phyloP scores from a whole-genome alignment of 2,888 invertebrate species.

The Nomada flava region DNA sequence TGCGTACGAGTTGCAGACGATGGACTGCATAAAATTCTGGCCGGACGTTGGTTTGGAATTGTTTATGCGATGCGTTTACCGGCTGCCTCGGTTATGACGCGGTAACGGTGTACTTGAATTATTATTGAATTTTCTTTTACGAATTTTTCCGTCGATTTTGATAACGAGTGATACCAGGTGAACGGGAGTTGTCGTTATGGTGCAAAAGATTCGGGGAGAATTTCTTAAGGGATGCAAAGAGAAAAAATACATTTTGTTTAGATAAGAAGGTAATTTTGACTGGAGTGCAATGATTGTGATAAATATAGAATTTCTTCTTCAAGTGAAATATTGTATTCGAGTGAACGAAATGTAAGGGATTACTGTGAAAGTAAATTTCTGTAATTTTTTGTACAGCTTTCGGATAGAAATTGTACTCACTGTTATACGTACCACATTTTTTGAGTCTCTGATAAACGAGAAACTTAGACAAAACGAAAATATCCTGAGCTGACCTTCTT shows the following conservation, averaged over 20 bases:
- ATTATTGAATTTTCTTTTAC: background rate
- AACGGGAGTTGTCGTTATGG: background rate
- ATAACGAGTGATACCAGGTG: background rate
- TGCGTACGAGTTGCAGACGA: background rate
- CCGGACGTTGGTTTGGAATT: constrained; percentile 9
- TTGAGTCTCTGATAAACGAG: background rate
- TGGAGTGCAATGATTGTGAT: no score
- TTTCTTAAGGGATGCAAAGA: no score
- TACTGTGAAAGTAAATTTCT: no score
- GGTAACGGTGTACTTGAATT: no score
- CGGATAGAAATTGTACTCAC: no score
- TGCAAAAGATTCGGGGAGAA: background rate
- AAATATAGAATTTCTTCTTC: no score
- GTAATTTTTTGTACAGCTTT: no score
- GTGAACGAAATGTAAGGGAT: no score
- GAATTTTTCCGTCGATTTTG: constrained; percentile 7
- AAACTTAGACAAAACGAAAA: constrained; percentile 6
- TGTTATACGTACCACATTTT: background rate
- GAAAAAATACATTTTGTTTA: no score
- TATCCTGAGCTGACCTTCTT: constrained; percentile 24
- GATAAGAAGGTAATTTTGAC: no score
- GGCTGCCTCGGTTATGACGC: no score
- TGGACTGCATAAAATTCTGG: constrained; percentile 23
- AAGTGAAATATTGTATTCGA: no score
- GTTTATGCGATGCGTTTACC: background rate